phyloP scores from a whole-genome alignment of 2,113 vertebrate genomes.

The Bujurquina vittata region DNA sequence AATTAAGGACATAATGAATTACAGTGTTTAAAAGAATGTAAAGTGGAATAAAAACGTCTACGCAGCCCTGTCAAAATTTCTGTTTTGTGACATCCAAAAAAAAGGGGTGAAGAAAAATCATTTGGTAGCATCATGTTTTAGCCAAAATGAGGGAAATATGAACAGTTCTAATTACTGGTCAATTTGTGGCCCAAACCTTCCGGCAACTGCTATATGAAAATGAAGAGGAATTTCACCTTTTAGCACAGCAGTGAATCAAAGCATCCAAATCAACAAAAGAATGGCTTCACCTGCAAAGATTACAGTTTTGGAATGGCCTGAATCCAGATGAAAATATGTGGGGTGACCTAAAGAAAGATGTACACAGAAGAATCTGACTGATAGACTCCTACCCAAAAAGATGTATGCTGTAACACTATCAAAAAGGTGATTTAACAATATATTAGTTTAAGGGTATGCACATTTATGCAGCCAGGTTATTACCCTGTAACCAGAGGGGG shows the following conservation, averaged over 20 bases:
- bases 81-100: neutral
- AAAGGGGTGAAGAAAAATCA: neutral
- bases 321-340: too few species aligned
- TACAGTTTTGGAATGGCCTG: too few species aligned
- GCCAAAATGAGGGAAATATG: neutral
- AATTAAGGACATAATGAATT: neutral
- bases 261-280: neutral
- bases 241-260: neutral
- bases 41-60: neutral
- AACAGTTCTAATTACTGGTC: neutral
- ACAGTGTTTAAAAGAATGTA: neutral
- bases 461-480: too few species aligned
- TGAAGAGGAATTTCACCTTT: neutral
- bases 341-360: too few species aligned
- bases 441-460: too few species aligned
- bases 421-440: too few species aligned
- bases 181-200: neutral
- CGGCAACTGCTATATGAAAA: neutral
- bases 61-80: neutral
- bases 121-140: neutral
- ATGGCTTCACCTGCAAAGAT: too few species aligned
- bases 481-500: too few species aligned
- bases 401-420: too few species aligned
- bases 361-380: too few species aligned
- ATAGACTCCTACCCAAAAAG: too few species aligned